These are phyloP conservation scores for Trachelus stipa DNA, from an alignment of 2,888 invertebrate genomes.

Conservation along the genomic window DNA sequence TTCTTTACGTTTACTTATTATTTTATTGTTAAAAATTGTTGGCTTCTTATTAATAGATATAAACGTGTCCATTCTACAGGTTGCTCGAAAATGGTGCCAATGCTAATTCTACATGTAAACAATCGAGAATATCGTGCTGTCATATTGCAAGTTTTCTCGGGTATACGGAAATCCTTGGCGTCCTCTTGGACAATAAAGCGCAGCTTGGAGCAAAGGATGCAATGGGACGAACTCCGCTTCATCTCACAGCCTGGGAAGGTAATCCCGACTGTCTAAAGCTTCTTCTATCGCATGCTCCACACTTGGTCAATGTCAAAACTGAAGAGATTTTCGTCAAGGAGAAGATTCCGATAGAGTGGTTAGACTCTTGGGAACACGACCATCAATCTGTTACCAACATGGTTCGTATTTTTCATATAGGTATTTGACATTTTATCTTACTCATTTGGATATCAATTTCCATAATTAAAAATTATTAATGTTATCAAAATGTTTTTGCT, in stretches of 20 bases:
- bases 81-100: constrained; percentile 68
- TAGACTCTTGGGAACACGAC: constrained; percentile 69
- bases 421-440: no score
- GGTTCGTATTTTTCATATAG: constrained; percentile 7
- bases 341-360: constrained; percentile 66
- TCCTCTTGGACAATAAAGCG: constrained; percentile 67
- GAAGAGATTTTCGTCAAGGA: constrained; percentile 54
- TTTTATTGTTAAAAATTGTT: background rate
- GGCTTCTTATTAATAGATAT: no score
- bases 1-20: constrained; percentile 4
- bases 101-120: constrained; percentile 69
- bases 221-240: constrained; percentile 68
- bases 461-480: no score
- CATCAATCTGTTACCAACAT: constrained; percentile 47
- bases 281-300: constrained; percentile 31
- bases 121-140: constrained; percentile 67
- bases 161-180: constrained; percentile 60
- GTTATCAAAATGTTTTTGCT: no score
- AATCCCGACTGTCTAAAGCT: constrained; percentile 66
- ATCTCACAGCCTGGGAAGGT: constrained; percentile 69
- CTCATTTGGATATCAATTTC: no score
- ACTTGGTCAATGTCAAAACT: constrained; percentile 16
- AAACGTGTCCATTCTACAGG: constrained; percentile 53
- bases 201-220: constrained; percentile 66
- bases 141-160: constrained; percentile 68